Evolutionary conservation across 2,888 invertebrate genomes (phyloP).

Genomic region (Apamea anceps): DNA sequence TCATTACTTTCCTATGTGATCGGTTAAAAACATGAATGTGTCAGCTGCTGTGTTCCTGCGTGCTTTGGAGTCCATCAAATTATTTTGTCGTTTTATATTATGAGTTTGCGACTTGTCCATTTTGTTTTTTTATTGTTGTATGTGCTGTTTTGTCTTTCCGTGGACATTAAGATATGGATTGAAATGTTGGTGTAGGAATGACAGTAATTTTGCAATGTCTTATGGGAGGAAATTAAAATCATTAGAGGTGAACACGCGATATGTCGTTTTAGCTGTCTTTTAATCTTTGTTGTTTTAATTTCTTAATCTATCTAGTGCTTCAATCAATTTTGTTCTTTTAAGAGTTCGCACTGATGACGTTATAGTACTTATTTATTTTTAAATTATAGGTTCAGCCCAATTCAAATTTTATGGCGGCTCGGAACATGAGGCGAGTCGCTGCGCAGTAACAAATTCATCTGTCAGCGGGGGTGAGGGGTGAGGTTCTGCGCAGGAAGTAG

Average conservation of each 20-base stretch:
- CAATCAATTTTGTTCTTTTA: neutral
- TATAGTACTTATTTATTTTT: neutral
- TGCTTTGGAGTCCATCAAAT: slow-evolving; percentile 29
- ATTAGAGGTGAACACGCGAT: slow-evolving; percentile 6
- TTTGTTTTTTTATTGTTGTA: slow-evolving; percentile 2
- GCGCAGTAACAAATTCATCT: no score
- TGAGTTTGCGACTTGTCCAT: slow-evolving; percentile 19
- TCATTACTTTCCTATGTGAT: slow-evolving; percentile 44
- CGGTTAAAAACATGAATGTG: slow-evolving; percentile 32
- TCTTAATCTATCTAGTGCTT: neutral
- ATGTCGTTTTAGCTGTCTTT: neutral
- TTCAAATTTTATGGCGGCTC: no score
- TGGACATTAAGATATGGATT: slow-evolving; percentile 14
- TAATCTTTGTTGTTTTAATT: neutral
- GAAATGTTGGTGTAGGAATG: neutral
- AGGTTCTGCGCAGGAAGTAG: no score
- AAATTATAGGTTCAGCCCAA: no score
- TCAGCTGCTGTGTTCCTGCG: slow-evolving; percentile 38
- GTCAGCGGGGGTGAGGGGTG: no score
- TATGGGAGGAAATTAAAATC: neutral
- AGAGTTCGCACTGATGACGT: neutral
- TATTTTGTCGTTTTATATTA: slow-evolving; percentile 25
- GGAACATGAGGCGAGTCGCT: no score
- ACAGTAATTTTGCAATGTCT: neutral
- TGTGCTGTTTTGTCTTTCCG: neutral